Conservation (phyloP, 2,797 vertebrate species). For the Platalea minor region DNA sequence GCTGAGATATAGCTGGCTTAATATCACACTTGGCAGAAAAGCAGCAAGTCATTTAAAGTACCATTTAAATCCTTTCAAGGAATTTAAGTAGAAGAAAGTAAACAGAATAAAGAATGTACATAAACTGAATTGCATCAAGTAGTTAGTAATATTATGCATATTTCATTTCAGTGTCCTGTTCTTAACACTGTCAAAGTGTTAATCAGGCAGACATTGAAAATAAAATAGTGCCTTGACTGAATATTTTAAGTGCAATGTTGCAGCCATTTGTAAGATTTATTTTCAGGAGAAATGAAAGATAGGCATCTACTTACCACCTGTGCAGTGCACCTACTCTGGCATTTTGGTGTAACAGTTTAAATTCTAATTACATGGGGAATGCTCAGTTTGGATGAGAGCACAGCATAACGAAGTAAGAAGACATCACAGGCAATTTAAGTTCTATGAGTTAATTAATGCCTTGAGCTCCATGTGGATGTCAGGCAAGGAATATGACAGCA, state of each 20-base stretch:
- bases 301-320: neutral
- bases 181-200: slow-evolving; percentile 30
- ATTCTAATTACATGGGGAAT: neutral
- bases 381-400: neutral
- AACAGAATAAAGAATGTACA: neutral
- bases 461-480: neutral
- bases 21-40: neutral
- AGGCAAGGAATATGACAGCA: neutral
- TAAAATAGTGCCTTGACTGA: neutral
- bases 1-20: neutral
- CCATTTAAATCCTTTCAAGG: neutral
- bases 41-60: neutral
- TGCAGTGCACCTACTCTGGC: neutral
- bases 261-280: neutral
- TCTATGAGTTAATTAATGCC: slow-evolving; percentile 12
- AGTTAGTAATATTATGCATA: neutral
- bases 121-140: neutral
- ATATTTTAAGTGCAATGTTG: neutral
- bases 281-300: neutral
- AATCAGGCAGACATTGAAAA: slow-evolving; percentile 40
- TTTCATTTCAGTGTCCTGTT: slow-evolving; percentile 41
- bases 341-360: neutral
- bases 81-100: slow-evolving; percentile 5
- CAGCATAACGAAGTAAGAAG: neutral
- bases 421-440: neutral